Evolutionary conservation across 2,113 vertebrate species (phyloP), one percentile per base, ranked within the genome.

Genomic region (Mus pahari): DNA sequence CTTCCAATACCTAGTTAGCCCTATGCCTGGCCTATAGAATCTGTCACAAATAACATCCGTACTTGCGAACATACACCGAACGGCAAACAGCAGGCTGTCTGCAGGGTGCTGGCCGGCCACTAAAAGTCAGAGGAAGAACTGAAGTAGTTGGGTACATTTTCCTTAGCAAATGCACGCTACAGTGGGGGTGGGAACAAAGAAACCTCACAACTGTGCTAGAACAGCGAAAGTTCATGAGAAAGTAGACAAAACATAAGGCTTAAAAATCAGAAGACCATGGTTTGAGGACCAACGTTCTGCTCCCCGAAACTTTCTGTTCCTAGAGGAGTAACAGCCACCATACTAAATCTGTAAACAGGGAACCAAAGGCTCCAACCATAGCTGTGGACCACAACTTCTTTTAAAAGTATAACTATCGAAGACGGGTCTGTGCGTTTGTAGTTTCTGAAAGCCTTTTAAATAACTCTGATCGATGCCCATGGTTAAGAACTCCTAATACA

Each of bases 381-480:
- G 77, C 48, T 58, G 62, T 28, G 74, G 0, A 39, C 16, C 5
- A 77, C 62, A 62, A 36, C 31, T 91, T 92, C 31, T 78, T 92
- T 45, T 64, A 12, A 83, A 42, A 16, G 24, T 42, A 5, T 58
- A 58, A 74, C 68, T 45, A 17, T 71, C 22, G 82, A 70, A 86
- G 20, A 91, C 11, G 55, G 14, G 9, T 53, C 45, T 22, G 12
- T 60, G 53, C 58, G n/a, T 48, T 39, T 14, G 1, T 45, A 48
- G 62, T 90, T 86, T 75, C 75, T 26, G 45, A 90, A 93, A 73
- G 39, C 36, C 82, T 53, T 82, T 82, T 58, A 94, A 50, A 74
- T 60, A 77, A 86, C 71, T 17, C 14, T 66, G 58, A 45, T 6
- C 75, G 39, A 45, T 0, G 84, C 79, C 13, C 42, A 96, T 53